These are phyloP conservation scores for Dexiosoma caninum DNA, from an alignment of 2,888 invertebrate genomes.

Conservation along the genomic window DNA sequence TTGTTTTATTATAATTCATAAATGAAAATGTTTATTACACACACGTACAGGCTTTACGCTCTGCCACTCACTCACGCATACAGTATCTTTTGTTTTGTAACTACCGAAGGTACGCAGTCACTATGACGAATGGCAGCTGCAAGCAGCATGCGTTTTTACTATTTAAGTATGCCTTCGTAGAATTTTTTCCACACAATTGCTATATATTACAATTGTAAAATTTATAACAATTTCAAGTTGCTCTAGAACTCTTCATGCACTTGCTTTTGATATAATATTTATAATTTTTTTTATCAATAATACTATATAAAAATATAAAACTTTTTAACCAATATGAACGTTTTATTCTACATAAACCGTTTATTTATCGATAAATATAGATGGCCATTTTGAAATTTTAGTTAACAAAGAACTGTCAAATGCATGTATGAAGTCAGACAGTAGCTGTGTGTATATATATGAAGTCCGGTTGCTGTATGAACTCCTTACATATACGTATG, in stretches of 20 bases:
- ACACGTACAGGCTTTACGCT: neutral
- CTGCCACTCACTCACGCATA: neutral
- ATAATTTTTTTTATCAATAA: neutral
- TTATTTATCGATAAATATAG: slow-evolving; percentile 56
- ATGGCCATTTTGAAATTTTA: slow-evolving; percentile 59
- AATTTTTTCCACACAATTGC: neutral
- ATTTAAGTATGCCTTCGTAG: neutral
- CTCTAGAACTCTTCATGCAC: neutral
- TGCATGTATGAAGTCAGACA: too few relatives aligned
- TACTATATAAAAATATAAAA: slow-evolving; percentile 12
- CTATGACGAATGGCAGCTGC: slow-evolving; percentile 60
- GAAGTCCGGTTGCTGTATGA: neutral
- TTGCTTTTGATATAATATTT: slow-evolving; percentile 5
- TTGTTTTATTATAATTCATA: slow-evolving; percentile 46
- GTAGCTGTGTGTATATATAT: too few relatives aligned
- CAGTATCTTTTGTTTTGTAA: slow-evolving; percentile 6
- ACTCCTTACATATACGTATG: neutral
- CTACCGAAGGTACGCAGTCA: slow-evolving; percentile 45
- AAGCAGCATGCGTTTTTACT: slow-evolving; percentile 53
- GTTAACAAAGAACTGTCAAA: slow-evolving; percentile 14
- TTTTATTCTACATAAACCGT: slow-evolving; percentile 50
- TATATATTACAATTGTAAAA: neutral
- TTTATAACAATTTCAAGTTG: neutral
- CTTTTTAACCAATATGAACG: slow-evolving; percentile 17
- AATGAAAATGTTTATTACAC: slow-evolving; percentile 31